A percentile compares a stretch with the other conserved stretches of the same genome.
Conservation (phyloP, 1,140 invertebrate genomes). For the Acromyrmex charruanus region DNA sequence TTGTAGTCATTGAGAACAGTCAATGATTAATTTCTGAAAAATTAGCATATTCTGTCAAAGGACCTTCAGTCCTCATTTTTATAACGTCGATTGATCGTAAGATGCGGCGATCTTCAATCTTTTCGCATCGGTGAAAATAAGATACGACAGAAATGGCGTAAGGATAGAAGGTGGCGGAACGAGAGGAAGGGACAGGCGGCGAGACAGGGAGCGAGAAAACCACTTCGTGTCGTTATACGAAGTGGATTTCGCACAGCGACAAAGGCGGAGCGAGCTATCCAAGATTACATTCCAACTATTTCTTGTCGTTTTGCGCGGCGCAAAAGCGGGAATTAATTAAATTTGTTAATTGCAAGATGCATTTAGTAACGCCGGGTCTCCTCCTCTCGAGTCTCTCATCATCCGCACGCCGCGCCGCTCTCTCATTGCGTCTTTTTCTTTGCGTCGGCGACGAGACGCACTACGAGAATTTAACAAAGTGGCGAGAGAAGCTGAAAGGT, state of each 20-base stretch:
- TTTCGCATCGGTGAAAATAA: conserved; percentile 34
- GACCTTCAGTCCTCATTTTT: not conserved
- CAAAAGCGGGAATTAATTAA: conserved; percentile 84
- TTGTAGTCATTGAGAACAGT: not conserved
- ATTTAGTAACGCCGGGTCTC: conserved; percentile 76
- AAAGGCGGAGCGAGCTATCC: conserved; percentile 72
- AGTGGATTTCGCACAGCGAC: conserved; percentile 70
- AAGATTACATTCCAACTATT: conserved; percentile 82
- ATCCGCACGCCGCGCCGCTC: conserved; percentile 1
- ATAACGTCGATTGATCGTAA: conserved; percentile 60
- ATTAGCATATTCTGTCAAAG: not conserved
- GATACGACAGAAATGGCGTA: conserved; percentile 47
- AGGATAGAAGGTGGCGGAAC: conserved; percentile 52
- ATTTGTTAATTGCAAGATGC: conserved; percentile 85
- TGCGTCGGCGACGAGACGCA: conserved; percentile 29
- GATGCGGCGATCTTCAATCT: conserved; percentile 52
- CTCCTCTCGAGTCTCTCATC: conserved; percentile 52
- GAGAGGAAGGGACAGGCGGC: conserved; percentile 8
- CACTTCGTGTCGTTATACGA: conserved; percentile 70
- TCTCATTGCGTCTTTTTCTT: conserved; percentile 59
- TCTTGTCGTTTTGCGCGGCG: conserved; percentile 77
- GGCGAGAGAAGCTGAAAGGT: conserved; percentile 47
- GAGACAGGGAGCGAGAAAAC: conserved; percentile 28
- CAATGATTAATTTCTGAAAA: not conserved
- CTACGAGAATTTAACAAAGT: conserved; percentile 65